Base-by-base conservation (phyloP, 2,888 invertebrate genomes). In the Eristalis intricaria region DNA sequence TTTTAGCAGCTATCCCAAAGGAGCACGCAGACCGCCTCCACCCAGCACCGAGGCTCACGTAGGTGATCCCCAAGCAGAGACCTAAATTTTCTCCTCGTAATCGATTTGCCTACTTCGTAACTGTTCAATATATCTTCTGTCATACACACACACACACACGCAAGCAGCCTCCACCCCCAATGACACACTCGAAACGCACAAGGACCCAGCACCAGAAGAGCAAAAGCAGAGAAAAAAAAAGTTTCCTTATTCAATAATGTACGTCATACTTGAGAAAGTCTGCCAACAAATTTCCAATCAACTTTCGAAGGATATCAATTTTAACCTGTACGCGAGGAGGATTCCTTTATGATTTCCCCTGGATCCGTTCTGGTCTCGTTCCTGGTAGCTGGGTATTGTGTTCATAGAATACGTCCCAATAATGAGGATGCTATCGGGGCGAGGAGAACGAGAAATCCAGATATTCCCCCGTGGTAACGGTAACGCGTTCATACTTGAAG, bases 261-360 rank as follows among this genome's bases (percentile, higher is more conserved):
- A 71, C 40, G 58, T 60, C 64, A 43, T 79, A 56, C 64, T 64
- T 29, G 71, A 65, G 38, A 61, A 74, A 74, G 63, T 68, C 74
- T 63, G 35, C 64, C 23, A 69, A 69, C 63, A 75, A 69, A 75
- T 81, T 81, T 81, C 50, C 74, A 81, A 81, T 81, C 81, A 81
- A 69, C 68, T 81, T 81, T 81, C 69, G 58, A 81, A 81, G 69
- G 64, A 81, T 81, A 81, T 81, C 74, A 64, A 75, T 81, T 74
- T 80, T 61, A 74, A 69, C 80, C 74, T 74, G 74, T 74, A 13
- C 50, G 15, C 43, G 68, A 80, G 64, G 68, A 73, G 64, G 8
- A 15, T 32, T 64, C 35, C 50, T 64, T 32, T 64, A 26, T 74
- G 29, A 23, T 64, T 32, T 19, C 22, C 8, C 8, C 22, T 64